These are phyloP conservation scores for Melanargia galathea DNA, from an alignment of 2,888 invertebrate genomes.

Conservation along the genomic window DNA sequence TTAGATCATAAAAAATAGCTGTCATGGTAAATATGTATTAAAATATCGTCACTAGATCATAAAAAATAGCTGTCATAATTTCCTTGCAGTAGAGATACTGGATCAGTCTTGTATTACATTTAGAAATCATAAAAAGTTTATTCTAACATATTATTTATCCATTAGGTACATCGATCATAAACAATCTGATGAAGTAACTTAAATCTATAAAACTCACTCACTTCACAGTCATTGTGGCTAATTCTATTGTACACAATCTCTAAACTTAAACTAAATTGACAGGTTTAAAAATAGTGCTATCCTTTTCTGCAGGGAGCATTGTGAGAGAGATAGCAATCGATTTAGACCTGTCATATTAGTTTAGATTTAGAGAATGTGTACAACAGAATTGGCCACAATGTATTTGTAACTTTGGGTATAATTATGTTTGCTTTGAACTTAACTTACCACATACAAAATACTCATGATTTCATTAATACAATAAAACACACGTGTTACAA, in stretches of 20 bases:
- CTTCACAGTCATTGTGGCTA: constrained; percentile 42
- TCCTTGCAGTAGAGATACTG: constrained; percentile 40
- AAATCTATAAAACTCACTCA: constrained; percentile 30
- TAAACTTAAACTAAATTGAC: no score
- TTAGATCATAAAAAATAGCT: constrained; percentile 3
- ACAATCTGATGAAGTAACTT: constrained; percentile 22
- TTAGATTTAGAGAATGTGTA: no score
- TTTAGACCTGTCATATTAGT: no score
- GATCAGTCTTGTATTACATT: constrained; percentile 42
- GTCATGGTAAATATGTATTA: constrained; percentile 17
- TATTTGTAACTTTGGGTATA: constrained; percentile 43
- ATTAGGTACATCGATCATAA: constrained; percentile 9
- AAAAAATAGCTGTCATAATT: constrained; percentile 18
- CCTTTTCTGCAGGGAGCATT: no score
- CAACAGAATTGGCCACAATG: no score
- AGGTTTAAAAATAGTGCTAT: no score
- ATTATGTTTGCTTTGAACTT: constrained; percentile 57
- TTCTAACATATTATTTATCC: constrained; percentile 6
- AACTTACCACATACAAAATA: constrained; percentile 48
- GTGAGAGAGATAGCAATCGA: no score
- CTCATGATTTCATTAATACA: constrained; percentile 33
- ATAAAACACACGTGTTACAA: constrained; percentile 18
- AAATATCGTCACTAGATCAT: background rate
- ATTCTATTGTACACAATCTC: no score
- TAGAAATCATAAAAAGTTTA: constrained; percentile 11